A percentile compares a stretch with the other conserved stretches of the same genome.
Conservation (phyloP, 2,888 invertebrate genomes). For the Epinotia demarniana region DNA sequence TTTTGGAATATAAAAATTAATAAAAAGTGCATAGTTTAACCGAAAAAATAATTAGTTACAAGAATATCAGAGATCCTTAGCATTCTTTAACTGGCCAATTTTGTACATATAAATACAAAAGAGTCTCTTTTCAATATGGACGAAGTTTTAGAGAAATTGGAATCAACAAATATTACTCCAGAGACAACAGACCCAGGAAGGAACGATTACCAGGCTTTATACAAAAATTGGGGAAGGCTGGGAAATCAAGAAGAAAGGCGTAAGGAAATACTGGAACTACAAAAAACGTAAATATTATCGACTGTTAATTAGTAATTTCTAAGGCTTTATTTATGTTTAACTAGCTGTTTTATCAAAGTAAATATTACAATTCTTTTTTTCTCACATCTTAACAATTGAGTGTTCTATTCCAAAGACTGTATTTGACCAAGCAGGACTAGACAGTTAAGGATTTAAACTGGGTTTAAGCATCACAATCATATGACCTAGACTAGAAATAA, state of each 20-base stretch:
- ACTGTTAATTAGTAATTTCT: no score
- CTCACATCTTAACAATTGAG: no score
- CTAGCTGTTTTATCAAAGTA: no score
- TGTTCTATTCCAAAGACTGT: no score
- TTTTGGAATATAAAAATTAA: not conserved
- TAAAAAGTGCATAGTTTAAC: not conserved
- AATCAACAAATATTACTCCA: slow-evolving; percentile 53
- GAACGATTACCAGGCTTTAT: slow-evolving; percentile 62
- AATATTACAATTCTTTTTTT: no score
- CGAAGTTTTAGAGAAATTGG: slow-evolving; percentile 65
- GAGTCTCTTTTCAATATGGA: slow-evolving; percentile 63
- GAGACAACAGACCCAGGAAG: slow-evolving; percentile 50
- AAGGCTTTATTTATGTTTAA: no score
- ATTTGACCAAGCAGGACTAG: no score
- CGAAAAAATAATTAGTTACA: not conserved
- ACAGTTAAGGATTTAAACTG: no score
- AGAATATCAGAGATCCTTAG: not conserved
- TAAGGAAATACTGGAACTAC: slow-evolving; percentile 78
- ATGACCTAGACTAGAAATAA: no score
- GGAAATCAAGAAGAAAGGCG: slow-evolving; percentile 83
- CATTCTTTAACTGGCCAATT: not conserved
- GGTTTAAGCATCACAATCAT: no score
- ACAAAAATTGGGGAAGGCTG: slow-evolving; percentile 73
- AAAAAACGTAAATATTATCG: slow-evolving; percentile 79
- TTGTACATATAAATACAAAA: not conserved